Evolutionary conservation across 2,797 vertebrate species (phyloP).

Genomic region (Sebastes steindachneri): DNA sequence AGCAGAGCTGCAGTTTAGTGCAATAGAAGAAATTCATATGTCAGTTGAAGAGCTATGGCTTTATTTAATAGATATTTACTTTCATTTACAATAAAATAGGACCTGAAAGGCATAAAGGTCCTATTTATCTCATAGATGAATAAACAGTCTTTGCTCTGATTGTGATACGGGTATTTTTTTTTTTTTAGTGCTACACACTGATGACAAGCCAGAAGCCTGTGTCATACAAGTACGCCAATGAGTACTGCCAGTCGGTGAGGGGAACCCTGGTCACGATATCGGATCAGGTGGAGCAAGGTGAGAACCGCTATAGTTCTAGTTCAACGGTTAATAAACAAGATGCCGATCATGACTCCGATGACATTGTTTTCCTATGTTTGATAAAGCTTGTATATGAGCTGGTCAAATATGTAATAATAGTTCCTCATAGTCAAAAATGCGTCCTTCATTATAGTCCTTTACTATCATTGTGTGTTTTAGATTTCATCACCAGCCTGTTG

Average conservation of each 20-base stretch:
- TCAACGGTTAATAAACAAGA: neutral
- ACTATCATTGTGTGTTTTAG: slow-evolving; percentile 71
- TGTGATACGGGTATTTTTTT: neutral
- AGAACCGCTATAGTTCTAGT: neutral
- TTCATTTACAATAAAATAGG: too few species aligned
- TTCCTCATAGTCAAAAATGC: neutral
- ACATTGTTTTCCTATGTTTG: neutral
- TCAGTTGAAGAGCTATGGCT: neutral
- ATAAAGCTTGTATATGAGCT: neutral
- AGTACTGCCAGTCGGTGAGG: slow-evolving; percentile 80
- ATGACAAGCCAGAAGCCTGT: slow-evolving; percentile 46
- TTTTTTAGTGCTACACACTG: slow-evolving; percentile 89
- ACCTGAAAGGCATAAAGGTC: too few species aligned
- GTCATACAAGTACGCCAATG: slow-evolving; percentile 82
- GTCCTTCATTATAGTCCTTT: neutral
- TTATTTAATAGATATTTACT: neutral
- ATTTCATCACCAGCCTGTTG: slow-evolving; percentile 91
- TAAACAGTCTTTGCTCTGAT: neutral
- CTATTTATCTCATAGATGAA: neutral
- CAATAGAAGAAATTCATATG: neutral
- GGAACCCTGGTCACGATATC: slow-evolving; percentile 89
- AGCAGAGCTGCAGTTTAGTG: neutral
- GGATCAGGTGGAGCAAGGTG: slow-evolving; percentile 94
- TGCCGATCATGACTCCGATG: neutral
- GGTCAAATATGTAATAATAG: neutral